Percentiles rank a stretch among this genome's conserved stretches.
Evolutionary conservation across 2,797 vertebrate species (phyloP).

Genomic region (Novumbra hubbsi): DNA sequence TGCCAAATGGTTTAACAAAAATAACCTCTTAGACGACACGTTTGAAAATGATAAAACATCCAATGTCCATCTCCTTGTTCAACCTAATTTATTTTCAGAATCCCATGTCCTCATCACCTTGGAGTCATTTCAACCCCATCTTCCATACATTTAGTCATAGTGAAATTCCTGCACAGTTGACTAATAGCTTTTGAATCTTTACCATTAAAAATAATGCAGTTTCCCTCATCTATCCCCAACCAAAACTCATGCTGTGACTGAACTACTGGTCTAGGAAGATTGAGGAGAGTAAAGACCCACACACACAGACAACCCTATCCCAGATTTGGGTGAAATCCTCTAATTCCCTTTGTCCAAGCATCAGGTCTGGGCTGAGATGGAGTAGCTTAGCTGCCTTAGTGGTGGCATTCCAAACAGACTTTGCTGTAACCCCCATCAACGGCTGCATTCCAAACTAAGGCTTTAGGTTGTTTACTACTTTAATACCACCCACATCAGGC

Average conservation of each 20-base stretch:
- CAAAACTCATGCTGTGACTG: not conserved
- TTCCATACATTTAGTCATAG: not conserved
- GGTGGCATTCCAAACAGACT: constrained; percentile 18
- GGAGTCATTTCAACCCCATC: too few relatives aligned
- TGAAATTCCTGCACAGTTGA: not conserved
- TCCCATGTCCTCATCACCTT: too few relatives aligned
- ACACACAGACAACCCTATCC: not conserved
- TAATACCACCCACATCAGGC: constrained; percentile 11
- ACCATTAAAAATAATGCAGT: not conserved
- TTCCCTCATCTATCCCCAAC: not conserved
- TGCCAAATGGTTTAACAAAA: too few relatives aligned
- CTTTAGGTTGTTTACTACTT: constrained; percentile 10
- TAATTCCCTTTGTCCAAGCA: constrained; percentile 6
- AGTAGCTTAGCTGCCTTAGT: constrained; percentile 20
- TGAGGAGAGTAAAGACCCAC: not conserved
- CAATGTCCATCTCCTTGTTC: too few relatives aligned
- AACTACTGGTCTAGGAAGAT: not conserved
- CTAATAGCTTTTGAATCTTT: not conserved
- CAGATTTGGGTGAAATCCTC: constrained; percentile 17
- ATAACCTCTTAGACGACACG: too few relatives aligned
- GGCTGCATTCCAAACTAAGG: constrained; percentile 2
- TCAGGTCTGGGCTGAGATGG: constrained; percentile 10
- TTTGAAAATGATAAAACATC: too few relatives aligned
- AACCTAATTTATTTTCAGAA: too few relatives aligned
- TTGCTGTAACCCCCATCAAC: constrained; percentile 5